These are phyloP conservation scores for Taphrorychus bicolor DNA, from an alignment of 2,888 invertebrate species.

Conservation along the genomic window DNA sequence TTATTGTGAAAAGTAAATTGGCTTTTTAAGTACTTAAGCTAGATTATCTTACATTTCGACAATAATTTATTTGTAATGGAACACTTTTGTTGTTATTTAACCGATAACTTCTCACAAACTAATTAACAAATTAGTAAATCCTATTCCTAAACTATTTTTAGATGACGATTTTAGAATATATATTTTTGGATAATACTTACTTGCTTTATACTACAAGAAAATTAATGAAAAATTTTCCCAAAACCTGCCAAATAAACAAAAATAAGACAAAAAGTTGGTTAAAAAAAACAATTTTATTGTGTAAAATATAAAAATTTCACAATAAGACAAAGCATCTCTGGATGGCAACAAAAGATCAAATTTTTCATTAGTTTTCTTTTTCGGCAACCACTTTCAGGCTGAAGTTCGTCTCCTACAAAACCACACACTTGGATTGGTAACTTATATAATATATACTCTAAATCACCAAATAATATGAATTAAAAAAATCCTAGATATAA, in stretches of 20 bases:
- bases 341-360: constrained; percentile 25
- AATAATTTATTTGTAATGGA: constrained; percentile 4
- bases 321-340: constrained; percentile 41
- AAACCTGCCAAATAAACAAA: constrained; percentile 1
- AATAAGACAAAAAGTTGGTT: constrained; percentile 30
- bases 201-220: constrained; percentile 13
- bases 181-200: not conserved
- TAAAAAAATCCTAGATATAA: constrained; percentile 25
- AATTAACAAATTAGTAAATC: not conserved
- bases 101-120: not conserved
- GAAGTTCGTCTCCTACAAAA: constrained; percentile 36
- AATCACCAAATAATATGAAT: constrained; percentile 13
- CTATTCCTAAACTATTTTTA: not conserved
- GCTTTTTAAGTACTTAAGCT: not conserved
- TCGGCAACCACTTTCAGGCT: constrained; percentile 18
- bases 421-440: constrained; percentile 33
- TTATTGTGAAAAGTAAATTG: not conserved
- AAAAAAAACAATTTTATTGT: constrained; percentile 36
- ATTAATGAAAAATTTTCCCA: constrained; percentile 38
- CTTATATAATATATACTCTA: constrained; percentile 29
- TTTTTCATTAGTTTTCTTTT: constrained; percentile 36
- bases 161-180: constrained; percentile 1
- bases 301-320: constrained; percentile 46
- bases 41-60: constrained; percentile 7
- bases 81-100: constrained; percentile 6